Percentiles rank a stretch among this genome's conserved stretches.
Conservation (phyloP, 2,888 invertebrate genomes). For the Drosophila stalkeri region DNA sequence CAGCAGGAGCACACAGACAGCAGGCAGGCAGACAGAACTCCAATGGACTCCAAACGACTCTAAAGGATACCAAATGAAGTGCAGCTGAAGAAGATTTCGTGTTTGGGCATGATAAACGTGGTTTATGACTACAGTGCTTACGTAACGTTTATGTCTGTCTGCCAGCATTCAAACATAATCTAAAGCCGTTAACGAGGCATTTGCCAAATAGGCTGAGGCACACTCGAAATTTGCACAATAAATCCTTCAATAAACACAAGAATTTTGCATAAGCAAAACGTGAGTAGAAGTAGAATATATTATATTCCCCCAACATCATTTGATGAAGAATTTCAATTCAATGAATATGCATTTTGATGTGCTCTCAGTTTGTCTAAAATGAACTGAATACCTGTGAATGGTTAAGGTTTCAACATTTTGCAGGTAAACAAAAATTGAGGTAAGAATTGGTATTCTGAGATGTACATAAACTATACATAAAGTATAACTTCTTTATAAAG, state of each 20-base stretch:
- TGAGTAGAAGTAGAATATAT: not conserved
- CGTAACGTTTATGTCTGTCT: conserved; percentile 42
- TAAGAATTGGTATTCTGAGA: no score
- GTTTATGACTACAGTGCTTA: conserved; percentile 61
- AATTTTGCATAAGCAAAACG: not conserved
- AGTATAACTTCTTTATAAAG: no score
- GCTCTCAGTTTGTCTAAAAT: not conserved
- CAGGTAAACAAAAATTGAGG: no score
- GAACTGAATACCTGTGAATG: not conserved
- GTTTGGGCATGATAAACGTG: conserved; percentile 66
- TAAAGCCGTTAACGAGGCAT: conserved; percentile 60
- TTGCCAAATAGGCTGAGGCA: conserved; percentile 14
- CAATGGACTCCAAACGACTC: conserved; percentile 9
- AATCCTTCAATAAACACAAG: conserved; percentile 12
- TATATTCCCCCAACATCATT: not conserved
- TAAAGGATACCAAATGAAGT: conserved; percentile 43
- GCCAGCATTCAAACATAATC: conserved; percentile 52
- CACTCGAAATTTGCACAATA: conserved; percentile 21
- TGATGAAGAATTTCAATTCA: not conserved
- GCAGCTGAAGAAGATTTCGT: conserved; percentile 32
- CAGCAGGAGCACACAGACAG: conserved; percentile 1
- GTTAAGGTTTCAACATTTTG: not conserved
- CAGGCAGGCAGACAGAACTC: conserved; percentile 9
- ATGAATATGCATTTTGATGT: not conserved
- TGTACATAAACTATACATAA: no score